Percentiles rank a stretch among this genome's conserved stretches.
phyloP scores from a whole-genome alignment of 2,888 invertebrate genomes.

The Apotomis betuletana region DNA sequence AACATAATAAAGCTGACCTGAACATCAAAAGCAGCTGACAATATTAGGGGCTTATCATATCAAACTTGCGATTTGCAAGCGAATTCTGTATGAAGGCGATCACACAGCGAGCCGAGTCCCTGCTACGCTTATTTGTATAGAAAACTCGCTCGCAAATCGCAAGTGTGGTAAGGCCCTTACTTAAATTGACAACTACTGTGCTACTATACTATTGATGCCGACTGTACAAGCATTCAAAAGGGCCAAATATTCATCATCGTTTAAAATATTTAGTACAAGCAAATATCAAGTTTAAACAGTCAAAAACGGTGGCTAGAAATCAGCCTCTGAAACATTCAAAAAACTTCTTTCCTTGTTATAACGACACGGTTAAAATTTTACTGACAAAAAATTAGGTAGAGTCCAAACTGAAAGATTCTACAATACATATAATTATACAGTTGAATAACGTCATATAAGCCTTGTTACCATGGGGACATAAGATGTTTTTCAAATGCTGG shows the following conservation, averaged over 20 bases:
- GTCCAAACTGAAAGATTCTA: not conserved
- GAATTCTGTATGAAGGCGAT: too few relatives aligned
- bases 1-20: not conserved
- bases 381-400: not conserved
- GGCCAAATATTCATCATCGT: slow-evolving; percentile 21
- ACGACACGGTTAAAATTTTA: not conserved
- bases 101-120: too few relatives aligned
- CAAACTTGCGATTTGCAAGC: too few relatives aligned
- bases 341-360: not conserved
- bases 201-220: too few relatives aligned
- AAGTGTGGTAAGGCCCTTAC: too few relatives aligned
- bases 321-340: not conserved
- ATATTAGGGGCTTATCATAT: too few relatives aligned
- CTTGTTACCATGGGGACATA: not conserved
- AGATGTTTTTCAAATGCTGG: not conserved
- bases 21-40: not conserved
- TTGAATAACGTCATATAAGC: not conserved
- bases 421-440: not conserved
- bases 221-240: not conserved
- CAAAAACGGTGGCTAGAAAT: slow-evolving; percentile 1
- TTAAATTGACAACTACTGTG: too few relatives aligned
- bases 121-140: too few relatives aligned
- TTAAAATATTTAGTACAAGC: slow-evolving; percentile 29
- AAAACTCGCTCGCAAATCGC: too few relatives aligned
- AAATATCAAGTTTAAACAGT: slow-evolving; percentile 27